phyloP scores from a whole-genome alignment of 2,113 vertebrate species.

The Xenus cinereus region DNA sequence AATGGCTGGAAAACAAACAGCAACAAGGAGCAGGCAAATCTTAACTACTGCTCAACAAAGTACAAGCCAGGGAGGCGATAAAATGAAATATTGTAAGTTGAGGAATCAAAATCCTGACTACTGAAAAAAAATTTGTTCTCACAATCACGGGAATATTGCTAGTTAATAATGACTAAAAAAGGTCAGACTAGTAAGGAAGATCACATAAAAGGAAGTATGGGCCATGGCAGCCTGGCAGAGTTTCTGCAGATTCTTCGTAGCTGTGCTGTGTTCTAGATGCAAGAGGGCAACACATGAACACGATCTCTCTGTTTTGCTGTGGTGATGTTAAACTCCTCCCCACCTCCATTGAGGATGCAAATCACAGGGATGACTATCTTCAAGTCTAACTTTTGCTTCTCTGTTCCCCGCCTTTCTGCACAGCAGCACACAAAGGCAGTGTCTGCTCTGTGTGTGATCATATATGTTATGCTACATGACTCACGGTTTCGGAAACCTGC shows the following conservation, averaged over 20 bases:
- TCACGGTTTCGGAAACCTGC: background rate
- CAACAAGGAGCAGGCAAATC: background rate
- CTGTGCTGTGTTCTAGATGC: background rate
- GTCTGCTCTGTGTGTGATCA: background rate
- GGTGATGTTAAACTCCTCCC: background rate
- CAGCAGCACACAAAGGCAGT: background rate
- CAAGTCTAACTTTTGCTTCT: background rate
- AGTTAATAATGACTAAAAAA: background rate
- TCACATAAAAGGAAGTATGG: background rate
- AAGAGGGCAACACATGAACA: background rate
- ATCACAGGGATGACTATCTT: background rate
- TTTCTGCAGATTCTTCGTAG: fast-evolving
- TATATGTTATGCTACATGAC: fast-evolving
- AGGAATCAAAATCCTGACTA: background rate
- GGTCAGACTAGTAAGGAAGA: background rate
- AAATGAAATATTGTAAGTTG: background rate
- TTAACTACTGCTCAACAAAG: background rate
- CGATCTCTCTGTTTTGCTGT: background rate
- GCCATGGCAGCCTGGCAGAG: background rate
- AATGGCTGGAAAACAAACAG: background rate
- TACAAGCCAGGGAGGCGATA: background rate
- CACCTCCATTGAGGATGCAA: background rate
- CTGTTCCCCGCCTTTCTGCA: background rate
- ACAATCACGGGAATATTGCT: background rate
- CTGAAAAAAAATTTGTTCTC: background rate